A percentile compares a stretch with the other conserved stretches of the same genome.
Conservation (phyloP, 2,113 vertebrate genomes). For the Porphyrio hochstetteri region DNA sequence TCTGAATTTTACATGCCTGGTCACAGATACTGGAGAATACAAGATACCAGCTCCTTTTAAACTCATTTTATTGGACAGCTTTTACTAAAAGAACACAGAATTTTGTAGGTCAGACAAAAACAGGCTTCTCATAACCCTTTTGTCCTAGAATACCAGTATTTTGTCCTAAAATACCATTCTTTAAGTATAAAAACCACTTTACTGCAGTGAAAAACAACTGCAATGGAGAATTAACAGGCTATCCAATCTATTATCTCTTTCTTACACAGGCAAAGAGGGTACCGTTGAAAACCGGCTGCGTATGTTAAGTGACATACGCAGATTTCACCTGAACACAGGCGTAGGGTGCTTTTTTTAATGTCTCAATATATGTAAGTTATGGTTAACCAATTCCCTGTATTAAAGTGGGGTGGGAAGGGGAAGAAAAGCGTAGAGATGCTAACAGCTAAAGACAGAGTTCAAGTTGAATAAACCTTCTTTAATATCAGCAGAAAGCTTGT, state of each 20-base stretch:
- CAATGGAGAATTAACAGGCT: not conserved
- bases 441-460: not conserved
- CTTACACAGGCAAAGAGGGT: not conserved
- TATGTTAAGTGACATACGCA: not conserved
- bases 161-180: not conserved
- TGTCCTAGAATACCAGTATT: not conserved
- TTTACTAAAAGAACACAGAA: not conserved
- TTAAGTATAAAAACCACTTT: not conserved
- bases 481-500: not conserved
- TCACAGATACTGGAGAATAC: not conserved
- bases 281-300: not conserved
- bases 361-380: not conserved
- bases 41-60: not conserved
- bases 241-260: not conserved
- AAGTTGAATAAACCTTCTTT: not conserved
- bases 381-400: not conserved
- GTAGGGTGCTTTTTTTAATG: not conserved
- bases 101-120: not conserved
- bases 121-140: not conserved
- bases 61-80: not conserved
- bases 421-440: not conserved
- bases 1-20: not conserved
- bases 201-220: not conserved
- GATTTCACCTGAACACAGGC: not conserved
- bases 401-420: not conserved